Percentiles rank a stretch among this genome's conserved stretches.
phyloP scores from a whole-genome alignment of 1,140 invertebrate species.

The Drosophila nikananu region DNA sequence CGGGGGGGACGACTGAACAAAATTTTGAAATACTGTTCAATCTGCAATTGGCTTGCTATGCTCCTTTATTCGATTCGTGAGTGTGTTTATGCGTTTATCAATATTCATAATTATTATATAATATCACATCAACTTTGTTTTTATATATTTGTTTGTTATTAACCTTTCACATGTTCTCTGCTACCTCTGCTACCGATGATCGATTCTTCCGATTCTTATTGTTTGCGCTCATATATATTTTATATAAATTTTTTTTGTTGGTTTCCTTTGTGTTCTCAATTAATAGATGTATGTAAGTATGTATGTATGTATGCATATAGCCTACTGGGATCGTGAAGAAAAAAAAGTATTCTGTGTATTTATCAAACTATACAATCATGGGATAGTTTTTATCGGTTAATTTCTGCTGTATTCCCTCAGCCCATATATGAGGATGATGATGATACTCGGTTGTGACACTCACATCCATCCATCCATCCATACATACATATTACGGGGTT shows the following conservation, averaged over 20 bases:
- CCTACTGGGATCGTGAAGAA: slow-evolving; percentile 62
- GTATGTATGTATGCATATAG: slow-evolving; percentile 49
- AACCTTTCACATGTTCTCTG: slow-evolving; percentile 32
- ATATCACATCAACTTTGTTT: slow-evolving; percentile 85
- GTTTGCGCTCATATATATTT: slow-evolving; percentile 57
- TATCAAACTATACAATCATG: slow-evolving; percentile 27
- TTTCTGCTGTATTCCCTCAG: slow-evolving; percentile 6
- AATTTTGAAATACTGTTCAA: slow-evolving; percentile 35
- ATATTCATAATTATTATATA: slow-evolving; percentile 83
- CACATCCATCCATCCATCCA: slow-evolving; percentile 36
- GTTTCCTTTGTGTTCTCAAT: slow-evolving; percentile 22
- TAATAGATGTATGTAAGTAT: slow-evolving; percentile 34
- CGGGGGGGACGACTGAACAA: slow-evolving; percentile 7
- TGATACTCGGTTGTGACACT: slow-evolving; percentile 34
- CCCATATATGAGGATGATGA: slow-evolving; percentile 9
- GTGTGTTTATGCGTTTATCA: slow-evolving; percentile 60
- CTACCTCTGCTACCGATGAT: slow-evolving; percentile 22
- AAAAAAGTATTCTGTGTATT: slow-evolving; percentile 20
- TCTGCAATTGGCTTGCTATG: slow-evolving; percentile 22
- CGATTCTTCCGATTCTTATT: slow-evolving; percentile 54
- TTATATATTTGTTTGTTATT: slow-evolving; percentile 63
- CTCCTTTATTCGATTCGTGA: slow-evolving; percentile 24
- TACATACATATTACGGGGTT: slow-evolving; percentile 56
- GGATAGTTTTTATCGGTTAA: slow-evolving; percentile 28
- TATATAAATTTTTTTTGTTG: slow-evolving; percentile 38